phyloP scores from a whole-genome alignment of 2,797 vertebrate species.

The Onychomys arenicola region DNA sequence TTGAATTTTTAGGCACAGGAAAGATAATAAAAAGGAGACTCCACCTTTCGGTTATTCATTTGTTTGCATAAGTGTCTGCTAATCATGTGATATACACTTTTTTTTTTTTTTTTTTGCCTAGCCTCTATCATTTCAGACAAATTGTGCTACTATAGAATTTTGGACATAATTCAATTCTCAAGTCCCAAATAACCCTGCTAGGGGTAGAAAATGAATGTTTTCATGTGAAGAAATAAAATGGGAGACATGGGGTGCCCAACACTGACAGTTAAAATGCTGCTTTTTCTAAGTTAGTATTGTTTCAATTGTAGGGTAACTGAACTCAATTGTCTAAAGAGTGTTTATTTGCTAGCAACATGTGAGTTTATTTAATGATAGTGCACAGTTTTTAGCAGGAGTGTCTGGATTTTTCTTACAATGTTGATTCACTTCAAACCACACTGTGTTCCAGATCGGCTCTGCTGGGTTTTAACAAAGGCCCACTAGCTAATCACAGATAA shows the following conservation, averaged over 20 bases:
- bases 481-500: constrained; percentile 45
- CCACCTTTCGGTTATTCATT: constrained; percentile 11
- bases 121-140: constrained; percentile 39
- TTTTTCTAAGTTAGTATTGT: constrained; percentile 34
- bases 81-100: not conserved
- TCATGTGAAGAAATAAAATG: constrained; percentile 58
- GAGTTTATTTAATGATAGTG: constrained; percentile 65
- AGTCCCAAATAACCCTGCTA: constrained; percentile 34
- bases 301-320: constrained; percentile 53
- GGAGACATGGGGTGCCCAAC: constrained; percentile 35
- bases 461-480: constrained; percentile 60
- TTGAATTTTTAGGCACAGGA: constrained; percentile 37
- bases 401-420: constrained; percentile 59
- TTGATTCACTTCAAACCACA: constrained; percentile 53
- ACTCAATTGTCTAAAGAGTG: constrained; percentile 52
- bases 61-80: constrained; percentile 20
- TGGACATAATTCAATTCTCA: constrained; percentile 38
- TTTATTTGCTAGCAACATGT: constrained; percentile 55
- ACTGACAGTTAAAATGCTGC: constrained; percentile 47
- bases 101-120: not conserved
- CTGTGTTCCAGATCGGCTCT: constrained; percentile 36
- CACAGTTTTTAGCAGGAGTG: constrained; percentile 61
- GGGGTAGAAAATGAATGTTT: constrained; percentile 62
- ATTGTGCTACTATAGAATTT: constrained; percentile 8
- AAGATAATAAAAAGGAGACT: constrained; percentile 13